Conservation (phyloP, 1,140 invertebrate species). For the Drosophila punjabiensis region DNA sequence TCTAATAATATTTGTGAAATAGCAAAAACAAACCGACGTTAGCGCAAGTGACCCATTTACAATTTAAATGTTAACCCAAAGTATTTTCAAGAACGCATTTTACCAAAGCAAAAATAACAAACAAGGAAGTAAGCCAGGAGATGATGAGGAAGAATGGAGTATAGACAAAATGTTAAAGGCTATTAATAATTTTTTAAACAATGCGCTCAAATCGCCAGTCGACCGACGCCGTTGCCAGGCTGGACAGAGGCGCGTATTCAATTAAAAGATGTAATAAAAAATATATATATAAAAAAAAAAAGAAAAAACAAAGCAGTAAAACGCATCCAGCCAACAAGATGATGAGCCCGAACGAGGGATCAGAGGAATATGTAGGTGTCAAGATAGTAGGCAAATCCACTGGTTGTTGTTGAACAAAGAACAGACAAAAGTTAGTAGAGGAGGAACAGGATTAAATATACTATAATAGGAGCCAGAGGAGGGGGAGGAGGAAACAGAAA, state of each 20-base stretch:
- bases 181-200: conserved; percentile 50
- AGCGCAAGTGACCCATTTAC: conserved; percentile 63
- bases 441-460: conserved; percentile 9
- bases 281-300: not conserved
- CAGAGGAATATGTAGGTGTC: conserved; percentile 9
- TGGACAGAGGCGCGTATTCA: conserved; percentile 41
- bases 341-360: conserved; percentile 35
- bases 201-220: conserved; percentile 35
- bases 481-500: conserved; percentile 26
- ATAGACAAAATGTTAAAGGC: conserved; percentile 45
- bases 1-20: conserved; percentile 71
- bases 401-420: conserved; percentile 58
- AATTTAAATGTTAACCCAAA: conserved; percentile 80
- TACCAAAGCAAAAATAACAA: conserved; percentile 60
- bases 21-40: conserved; percentile 52
- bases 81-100: conserved; percentile 81
- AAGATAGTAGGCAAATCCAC: conserved; percentile 34
- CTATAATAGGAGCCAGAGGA: conserved; percentile 1
- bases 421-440: conserved; percentile 21
- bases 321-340: conserved; percentile 72
- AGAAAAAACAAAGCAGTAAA: conserved; percentile 37
- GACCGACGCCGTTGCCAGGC: conserved; percentile 27
- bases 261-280: conserved; percentile 33
- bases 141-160: not conserved
- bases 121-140: conserved; percentile 21